Evolutionary conservation across 2,797 vertebrate genomes (phyloP).

Genomic region (Loris lydekkerianus): DNA sequence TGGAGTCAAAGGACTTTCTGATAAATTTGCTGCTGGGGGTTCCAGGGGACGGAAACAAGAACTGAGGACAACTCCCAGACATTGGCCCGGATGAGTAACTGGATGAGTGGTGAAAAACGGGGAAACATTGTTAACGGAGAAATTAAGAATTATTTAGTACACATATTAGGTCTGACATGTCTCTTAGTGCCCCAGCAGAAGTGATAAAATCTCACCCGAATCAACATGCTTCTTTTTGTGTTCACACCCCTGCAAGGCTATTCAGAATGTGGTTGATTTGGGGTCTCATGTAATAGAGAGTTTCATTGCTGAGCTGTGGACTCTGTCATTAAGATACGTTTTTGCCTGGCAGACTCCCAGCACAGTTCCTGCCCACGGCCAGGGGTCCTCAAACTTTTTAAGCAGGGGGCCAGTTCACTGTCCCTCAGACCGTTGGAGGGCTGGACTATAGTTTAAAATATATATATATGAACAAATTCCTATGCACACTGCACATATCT

Average conservation of each 20-base stretch:
- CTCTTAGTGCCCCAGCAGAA: conserved; percentile 19
- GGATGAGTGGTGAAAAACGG: neutral
- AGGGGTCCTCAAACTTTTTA: too few relatives aligned
- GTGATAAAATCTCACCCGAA: conserved; percentile 2
- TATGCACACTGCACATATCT: too few relatives aligned
- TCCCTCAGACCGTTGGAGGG: too few relatives aligned
- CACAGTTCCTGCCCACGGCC: neutral
- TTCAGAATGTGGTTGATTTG: conserved; percentile 13
- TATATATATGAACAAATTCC: too few relatives aligned
- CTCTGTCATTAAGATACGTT: neutral
- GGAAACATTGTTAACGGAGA: neutral
- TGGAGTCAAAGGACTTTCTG: neutral
- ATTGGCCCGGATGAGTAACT: neutral
- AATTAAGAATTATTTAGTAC: neutral
- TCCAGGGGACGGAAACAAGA: neutral
- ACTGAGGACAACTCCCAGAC: neutral
- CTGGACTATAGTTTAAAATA: too few relatives aligned
- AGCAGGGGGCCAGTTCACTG: too few relatives aligned
- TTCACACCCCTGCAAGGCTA: neutral
- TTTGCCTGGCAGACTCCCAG: neutral
- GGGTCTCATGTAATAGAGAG: neutral
- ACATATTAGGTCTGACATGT: neutral
- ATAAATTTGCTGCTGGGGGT: neutral
- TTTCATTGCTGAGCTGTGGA: neutral
- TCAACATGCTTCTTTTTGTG: conserved; percentile 13